Base-by-base conservation (phyloP, 2,113 vertebrate species). In the Oplegnathus fasciatus region DNA sequence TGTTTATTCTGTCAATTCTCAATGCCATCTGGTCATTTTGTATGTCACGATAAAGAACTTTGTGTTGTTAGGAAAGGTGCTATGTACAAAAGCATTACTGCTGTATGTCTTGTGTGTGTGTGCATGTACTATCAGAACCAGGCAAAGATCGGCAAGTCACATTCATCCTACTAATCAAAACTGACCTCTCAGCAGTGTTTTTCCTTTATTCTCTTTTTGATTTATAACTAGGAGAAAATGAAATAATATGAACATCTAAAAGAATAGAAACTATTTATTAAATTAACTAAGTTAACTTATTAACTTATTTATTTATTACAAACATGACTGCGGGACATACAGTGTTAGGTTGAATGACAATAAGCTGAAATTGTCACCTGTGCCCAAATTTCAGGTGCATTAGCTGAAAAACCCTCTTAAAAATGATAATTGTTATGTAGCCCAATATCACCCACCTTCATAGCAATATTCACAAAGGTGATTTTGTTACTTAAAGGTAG, bases 401-500 rank as follows among this genome's bases (percentile, higher is more conserved):
- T 15, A 1, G 18, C 13, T 22, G 30, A 17, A 37, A 34, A 40
- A 64, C 17, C n/a, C 34, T 70, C 9, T 46, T 40, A 57, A 82
- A 0, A 65, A 9, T 44, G 24, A 20, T 48, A 22, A 75, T 62
- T 17, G 7, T 42, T 37, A 26, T 14, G 17, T 22, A 50, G 15
- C 3, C 14, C 44, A 28, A 3, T 42, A 30, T 28, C 18, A 18
- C 78, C 22, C 15, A 52, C 15, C 44, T 28, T 55, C 18, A 68
- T 2, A 28, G 15, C 11, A 52, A 8, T 69, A 37, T 42, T 69
- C 17, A 32, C 11, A 52, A 61, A 69, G 14, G 28, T 40, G 44
- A 61, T 58, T 68, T 69, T 66, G 42, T 66, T 75, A 50, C 26
- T 54, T 67, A 6, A 62, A 66, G 55, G 58, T 26, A 60, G 26